A percentile compares a stretch with the other conserved stretches of the same genome.
These are phyloP conservation scores for Calosoma granatense DNA, from an alignment of 1,140 invertebrate species.

Conservation along the genomic window DNA sequence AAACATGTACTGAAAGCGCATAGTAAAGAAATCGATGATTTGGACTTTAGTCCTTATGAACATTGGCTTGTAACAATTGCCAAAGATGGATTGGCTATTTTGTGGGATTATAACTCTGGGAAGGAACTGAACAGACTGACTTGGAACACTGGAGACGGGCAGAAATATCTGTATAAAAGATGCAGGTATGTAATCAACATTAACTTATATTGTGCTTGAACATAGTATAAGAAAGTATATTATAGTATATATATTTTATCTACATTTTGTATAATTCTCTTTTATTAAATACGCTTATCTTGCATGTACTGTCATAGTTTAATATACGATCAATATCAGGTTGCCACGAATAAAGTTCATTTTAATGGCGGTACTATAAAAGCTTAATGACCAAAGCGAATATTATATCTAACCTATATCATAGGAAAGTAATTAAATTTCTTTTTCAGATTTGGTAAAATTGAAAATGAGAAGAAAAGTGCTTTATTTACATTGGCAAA, in stretches of 20 bases:
- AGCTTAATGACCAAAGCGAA: no score
- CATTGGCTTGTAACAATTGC: constrained; percentile 71
- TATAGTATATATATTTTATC: no score
- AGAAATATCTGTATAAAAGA: constrained; percentile 74
- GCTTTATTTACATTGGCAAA: constrained; percentile 77
- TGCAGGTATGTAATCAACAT: no score
- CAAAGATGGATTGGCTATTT: constrained; percentile 70
- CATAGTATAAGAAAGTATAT: no score
- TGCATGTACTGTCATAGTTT: no score
- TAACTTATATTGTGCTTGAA: constrained; percentile 18
- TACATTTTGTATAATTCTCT: no score
- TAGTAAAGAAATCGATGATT: constrained; percentile 78
- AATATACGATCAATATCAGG: no score
- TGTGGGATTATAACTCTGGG: constrained; percentile 65
- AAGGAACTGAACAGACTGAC: constrained; percentile 56
- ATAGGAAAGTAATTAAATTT: constrained; percentile 13
- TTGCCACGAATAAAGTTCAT: no score
- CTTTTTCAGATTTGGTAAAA: constrained; percentile 52
- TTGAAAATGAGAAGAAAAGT: constrained; percentile 53
- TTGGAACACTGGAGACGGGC: constrained; percentile 58
- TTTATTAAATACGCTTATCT: no score
- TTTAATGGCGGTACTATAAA: no score
- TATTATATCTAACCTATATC: no score
- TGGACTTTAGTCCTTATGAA: constrained; percentile 76
- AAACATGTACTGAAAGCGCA: constrained; percentile 60